phyloP scores from a whole-genome alignment of 2,113 vertebrate species.

The Otis tarda region DNA sequence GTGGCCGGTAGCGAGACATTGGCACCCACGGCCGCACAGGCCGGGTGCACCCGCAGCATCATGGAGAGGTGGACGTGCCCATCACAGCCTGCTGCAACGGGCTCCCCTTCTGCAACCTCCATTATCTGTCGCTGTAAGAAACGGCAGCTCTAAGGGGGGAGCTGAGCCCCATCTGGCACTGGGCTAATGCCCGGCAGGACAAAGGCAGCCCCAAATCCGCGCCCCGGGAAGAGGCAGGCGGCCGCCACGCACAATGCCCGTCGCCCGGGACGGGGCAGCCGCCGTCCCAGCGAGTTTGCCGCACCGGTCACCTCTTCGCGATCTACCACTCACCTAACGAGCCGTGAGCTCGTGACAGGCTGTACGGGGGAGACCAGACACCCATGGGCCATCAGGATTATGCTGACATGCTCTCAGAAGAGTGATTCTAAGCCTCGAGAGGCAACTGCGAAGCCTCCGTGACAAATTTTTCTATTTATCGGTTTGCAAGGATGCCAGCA shows the following conservation, averaged over 20 bases:
- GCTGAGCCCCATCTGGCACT: background rate
- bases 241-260: background rate
- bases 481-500: background rate
- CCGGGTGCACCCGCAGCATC: background rate
- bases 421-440: background rate
- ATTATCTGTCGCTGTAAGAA: background rate
- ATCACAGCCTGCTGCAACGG: background rate
- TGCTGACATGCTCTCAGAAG: background rate
- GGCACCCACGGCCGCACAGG: background rate
- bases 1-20: rapidly evolving
- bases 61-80: background rate
- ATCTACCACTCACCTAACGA: background rate
- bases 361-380: background rate
- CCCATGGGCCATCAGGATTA: background rate
- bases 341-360: background rate
- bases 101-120: background rate
- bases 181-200: background rate
- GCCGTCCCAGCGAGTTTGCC: background rate
- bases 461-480: background rate
- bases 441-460: background rate
- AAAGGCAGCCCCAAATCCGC: background rate
- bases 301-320: background rate
- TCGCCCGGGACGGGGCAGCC: background rate
- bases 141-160: rapidly evolving
- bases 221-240: background rate